phyloP scores from a whole-genome alignment of 2,113 vertebrate genomes.

The Melanocharis versteri region DNA sequence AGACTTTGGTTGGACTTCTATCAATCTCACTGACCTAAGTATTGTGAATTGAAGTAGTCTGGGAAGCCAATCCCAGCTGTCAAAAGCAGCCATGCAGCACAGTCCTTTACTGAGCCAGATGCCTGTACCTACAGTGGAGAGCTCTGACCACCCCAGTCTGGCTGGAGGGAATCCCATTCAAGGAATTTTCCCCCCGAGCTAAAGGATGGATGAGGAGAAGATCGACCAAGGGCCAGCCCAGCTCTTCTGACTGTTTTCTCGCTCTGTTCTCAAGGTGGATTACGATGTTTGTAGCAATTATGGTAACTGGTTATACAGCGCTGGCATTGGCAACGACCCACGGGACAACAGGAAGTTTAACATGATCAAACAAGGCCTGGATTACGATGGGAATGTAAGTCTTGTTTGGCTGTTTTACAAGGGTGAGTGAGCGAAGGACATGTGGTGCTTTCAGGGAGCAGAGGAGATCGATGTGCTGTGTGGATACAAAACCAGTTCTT shows the following conservation, averaged over 20 bases:
- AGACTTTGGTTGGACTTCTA: not conserved
- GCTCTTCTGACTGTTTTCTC: not conserved
- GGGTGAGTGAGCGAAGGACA: not conserved
- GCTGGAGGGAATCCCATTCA: not conserved
- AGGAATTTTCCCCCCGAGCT: not conserved
- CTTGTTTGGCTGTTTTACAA: not conserved
- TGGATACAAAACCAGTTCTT: not conserved
- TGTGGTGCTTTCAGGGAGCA: not conserved
- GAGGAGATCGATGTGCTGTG: not conserved
- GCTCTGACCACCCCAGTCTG: not conserved
- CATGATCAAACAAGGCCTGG: conserved; percentile 82
- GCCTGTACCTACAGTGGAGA: not conserved
- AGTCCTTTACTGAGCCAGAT: not conserved
- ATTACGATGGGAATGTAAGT: conserved; percentile 77
- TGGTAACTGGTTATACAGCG: conserved; percentile 82
- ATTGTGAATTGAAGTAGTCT: not conserved
- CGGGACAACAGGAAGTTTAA: conserved; percentile 83
- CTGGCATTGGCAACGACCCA: conserved; percentile 82
- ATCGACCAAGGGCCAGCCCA: not conserved
- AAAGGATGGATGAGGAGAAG: not conserved
- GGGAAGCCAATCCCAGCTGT: not conserved
- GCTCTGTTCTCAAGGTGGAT: conserved; percentile 71
- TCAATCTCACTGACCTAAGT: not conserved
- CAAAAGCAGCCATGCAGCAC: not conserved
- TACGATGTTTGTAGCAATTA: conserved; percentile 83